Evolutionary conservation across 2,113 vertebrate genomes (phyloP).

Genomic region (Cyanocitta stelleri): DNA sequence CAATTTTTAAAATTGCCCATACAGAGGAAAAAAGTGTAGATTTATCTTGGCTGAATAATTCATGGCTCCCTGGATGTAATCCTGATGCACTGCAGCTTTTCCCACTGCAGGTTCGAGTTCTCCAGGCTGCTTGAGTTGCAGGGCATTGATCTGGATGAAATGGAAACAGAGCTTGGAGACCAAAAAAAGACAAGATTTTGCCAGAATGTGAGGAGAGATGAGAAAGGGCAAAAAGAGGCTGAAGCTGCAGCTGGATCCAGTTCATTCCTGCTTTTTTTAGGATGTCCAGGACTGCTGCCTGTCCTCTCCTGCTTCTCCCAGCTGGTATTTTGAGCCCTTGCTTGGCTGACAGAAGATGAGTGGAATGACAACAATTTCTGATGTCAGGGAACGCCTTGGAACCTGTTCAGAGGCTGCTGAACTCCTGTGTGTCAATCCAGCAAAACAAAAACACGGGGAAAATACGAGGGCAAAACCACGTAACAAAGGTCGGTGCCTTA

Average conservation of each 20-base stretch:
- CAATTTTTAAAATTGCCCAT: not conserved
- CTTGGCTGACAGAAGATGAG: not conserved
- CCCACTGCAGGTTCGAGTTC: not conserved
- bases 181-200: not conserved
- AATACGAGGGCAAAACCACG: not conserved
- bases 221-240: not conserved
- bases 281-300: not conserved
- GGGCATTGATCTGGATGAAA: not conserved
- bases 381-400: not conserved
- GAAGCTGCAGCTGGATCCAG: not conserved
- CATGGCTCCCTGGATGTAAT: not conserved
- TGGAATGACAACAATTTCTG: not conserved
- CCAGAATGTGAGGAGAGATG: not conserved
- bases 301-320: not conserved
- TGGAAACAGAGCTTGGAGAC: not conserved
- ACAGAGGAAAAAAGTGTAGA: not conserved
- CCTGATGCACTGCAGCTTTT: constrained; percentile 7
- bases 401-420: not conserved
- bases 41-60: constrained; percentile 45
- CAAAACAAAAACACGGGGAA: accelerated
- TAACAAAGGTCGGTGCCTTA: not conserved
- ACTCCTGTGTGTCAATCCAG: not conserved
- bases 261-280: not conserved
- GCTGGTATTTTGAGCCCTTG: not conserved
- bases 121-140: not conserved